A percentile compares a stretch with the other conserved stretches of the same genome.
These are phyloP conservation scores for Lepilemur ruficaudatus DNA, from an alignment of 2,797 vertebrate species.

Conservation along the genomic window DNA sequence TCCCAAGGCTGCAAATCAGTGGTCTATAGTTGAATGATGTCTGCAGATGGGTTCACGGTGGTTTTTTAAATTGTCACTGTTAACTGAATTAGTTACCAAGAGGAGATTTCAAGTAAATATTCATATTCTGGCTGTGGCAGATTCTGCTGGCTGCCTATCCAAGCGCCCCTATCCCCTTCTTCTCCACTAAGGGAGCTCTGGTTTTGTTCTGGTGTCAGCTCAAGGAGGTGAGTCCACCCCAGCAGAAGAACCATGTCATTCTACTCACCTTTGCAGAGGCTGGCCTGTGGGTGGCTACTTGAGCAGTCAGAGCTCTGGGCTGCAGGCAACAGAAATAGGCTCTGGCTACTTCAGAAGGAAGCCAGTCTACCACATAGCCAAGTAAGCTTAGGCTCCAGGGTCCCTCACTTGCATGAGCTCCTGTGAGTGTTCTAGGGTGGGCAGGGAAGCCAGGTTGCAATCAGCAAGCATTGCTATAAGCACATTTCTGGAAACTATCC, in stretches of 20 bases:
- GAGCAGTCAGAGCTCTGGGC: not conserved
- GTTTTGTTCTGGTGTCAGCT: not conserved
- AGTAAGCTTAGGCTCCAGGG: not conserved
- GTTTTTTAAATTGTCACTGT: not conserved
- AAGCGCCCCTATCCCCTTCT: not conserved
- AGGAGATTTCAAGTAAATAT: not conserved
- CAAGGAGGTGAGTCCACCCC: not conserved
- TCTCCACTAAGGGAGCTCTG: not conserved
- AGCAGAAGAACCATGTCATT: not conserved
- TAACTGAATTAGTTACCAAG: not conserved
- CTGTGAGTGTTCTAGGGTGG: not conserved
- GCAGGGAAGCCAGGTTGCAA: not conserved
- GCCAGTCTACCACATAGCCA: not conserved
- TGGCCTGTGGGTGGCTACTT: not conserved
- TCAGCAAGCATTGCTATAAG: no score
- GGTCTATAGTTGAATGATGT: not conserved
- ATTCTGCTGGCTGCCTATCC: not conserved
- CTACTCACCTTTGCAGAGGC: not conserved
- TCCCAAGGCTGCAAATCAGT: not conserved
- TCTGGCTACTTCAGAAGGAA: not conserved
- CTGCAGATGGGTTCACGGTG: not conserved
- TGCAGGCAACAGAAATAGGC: not conserved
- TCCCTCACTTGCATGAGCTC: not conserved
- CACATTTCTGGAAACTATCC: not conserved
- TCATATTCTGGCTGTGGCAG: not conserved